Conservation (phyloP, 2,113 vertebrate genomes). For the Oceanodroma tethys region DNA sequence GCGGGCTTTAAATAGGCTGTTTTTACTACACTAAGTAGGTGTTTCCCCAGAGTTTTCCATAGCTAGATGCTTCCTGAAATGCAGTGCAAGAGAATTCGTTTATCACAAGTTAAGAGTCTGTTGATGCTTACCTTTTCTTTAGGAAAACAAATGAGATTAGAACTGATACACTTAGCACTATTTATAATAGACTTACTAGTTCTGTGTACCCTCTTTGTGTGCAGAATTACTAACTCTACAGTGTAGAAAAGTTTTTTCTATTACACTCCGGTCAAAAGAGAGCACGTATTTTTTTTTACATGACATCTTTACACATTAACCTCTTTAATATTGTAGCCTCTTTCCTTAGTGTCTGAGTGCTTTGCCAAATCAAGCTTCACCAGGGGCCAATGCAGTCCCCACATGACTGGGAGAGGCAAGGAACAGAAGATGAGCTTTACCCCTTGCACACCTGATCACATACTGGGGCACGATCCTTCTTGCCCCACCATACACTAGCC, state of each 20-base stretch:
- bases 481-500: neutral
- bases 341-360: neutral
- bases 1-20: constrained; percentile 2
- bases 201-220: neutral
- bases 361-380: neutral
- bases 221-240: neutral
- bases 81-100: neutral
- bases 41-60: neutral
- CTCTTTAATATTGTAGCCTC: neutral
- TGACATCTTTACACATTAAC: neutral
- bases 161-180: neutral
- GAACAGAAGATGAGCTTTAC: neutral
- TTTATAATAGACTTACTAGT: neutral
- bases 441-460: neutral
- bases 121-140: neutral
- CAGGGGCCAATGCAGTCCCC: neutral
- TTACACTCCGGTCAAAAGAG: neutral
- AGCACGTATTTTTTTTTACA: neutral
- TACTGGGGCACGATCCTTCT: neutral
- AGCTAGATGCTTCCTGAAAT: constrained; percentile 2
- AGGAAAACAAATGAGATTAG: constrained; percentile 13
- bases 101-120: neutral
- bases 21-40: neutral
- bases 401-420: accelerated
- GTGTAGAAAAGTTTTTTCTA: neutral